These are phyloP conservation scores for Enteromius mattozi DNA, from an alignment of 2,797 vertebrate genomes.

Conservation along the genomic window DNA sequence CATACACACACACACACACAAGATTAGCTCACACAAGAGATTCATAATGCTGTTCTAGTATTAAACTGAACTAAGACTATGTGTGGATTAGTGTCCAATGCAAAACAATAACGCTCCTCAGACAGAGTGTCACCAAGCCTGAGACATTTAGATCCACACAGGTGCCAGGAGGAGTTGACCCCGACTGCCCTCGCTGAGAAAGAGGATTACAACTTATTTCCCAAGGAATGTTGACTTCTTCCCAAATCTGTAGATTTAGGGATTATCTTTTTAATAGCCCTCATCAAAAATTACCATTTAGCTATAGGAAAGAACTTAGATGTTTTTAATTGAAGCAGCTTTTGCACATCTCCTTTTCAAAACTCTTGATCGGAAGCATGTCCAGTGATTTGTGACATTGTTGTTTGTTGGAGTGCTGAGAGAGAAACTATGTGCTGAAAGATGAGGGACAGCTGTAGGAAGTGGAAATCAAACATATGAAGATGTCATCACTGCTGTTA, in stretches of 20 bases:
- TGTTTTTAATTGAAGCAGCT: not conserved
- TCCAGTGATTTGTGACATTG: conserved; percentile 13
- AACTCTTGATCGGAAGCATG: not conserved
- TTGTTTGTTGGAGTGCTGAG: not conserved
- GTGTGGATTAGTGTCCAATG: not conserved
- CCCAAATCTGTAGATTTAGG: conserved; percentile 8
- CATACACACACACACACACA: not conserved
- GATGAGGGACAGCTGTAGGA: conserved; percentile 58
- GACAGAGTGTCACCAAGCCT: conserved; percentile 36
- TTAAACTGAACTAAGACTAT: not conserved
- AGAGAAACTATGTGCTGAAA: conserved; percentile 17
- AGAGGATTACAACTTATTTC: conserved; percentile 40
- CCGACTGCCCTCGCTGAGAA: not conserved
- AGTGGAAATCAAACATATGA: conserved; percentile 60
- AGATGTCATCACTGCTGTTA: conserved; percentile 65
- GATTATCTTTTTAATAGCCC: conserved; percentile 7
- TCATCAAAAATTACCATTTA: not conserved
- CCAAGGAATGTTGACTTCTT: conserved; percentile 15
- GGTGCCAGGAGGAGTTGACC: conserved; percentile 31
- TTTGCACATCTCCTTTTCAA: not conserved
- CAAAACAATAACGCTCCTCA: not conserved
- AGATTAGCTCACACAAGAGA: not conserved
- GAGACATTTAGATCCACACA: conserved; percentile 31
- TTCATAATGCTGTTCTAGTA: not conserved
- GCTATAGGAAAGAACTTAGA: not conserved